Evolutionary conservation across 2,113 vertebrate genomes (phyloP), one percentile per base, ranked within the genome.

Genomic region (Aphyosemion australe): DNA sequence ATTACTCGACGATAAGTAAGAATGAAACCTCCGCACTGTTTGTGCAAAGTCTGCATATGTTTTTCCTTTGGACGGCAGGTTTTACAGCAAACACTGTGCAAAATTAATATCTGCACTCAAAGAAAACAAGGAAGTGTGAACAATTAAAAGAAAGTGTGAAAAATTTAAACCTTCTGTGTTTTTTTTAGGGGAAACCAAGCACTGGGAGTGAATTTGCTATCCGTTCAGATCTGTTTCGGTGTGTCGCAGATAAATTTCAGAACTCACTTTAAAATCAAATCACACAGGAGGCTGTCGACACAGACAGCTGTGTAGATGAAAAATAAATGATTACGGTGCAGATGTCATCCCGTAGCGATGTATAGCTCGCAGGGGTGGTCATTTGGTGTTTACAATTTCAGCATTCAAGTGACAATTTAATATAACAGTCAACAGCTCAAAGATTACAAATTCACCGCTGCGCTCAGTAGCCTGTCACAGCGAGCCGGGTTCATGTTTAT

Each of bases 371-470:
- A 72, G 51, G 26, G 49, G 43, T 13, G 43, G 59, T 78, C 74
- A 76, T 82, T 74, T 39, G 19, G 48, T 58, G 58, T 63, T 55
- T 52, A 64, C 48, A 70, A 41, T 64, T 67, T 50, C 47, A 75
- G 21, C 56, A 49, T 66, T 80, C 65, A 37, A 32, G 42, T 50
- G 48, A 76, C 76, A 84, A 70, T 84, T 61, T 74, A 63, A 55
- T 45, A 66, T 45, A 65, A 46, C 56, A 59, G 47, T 69, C 56
- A 67, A 42, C 66, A 31, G 26, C 52, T 69, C 31, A 13, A 15
- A 66, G 59, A 82, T 85, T 49, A 54, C 70, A 84, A 63, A 85
- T 80, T 51, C n/a, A 43, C 43, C 34, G 41, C 13, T 52, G 62
- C 31, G 3, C 66, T 66, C 58, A 57, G 68, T 37, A 73, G 65